Evolutionary conservation across 2,888 invertebrate genomes (phyloP), one percentile per base, ranked within the genome.

Genomic region (Maniola hyperantus): DNA sequence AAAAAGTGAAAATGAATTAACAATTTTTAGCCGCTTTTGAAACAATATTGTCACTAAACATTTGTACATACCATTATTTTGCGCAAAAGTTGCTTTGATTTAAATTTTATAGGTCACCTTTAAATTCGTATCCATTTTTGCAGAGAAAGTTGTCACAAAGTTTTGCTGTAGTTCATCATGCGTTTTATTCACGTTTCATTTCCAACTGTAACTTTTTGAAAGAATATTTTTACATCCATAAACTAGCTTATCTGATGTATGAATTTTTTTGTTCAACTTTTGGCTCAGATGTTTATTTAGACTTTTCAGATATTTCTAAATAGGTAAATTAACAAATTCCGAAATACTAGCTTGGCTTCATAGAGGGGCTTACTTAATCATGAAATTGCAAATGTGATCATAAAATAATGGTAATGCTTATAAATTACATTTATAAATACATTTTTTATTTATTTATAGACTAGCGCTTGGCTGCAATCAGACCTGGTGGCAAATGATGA

Each of bases 101-200:
- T 63, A 55, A 59, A 42, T 65, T 70, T 59, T 55, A 65, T 57
- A 55, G 63, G 50, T 63, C 36, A 26, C 60, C 26, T 63, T 68
- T 64, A 48, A 69, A 69, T 67, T 70, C 54, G 54, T 60, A 54
- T 54, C 59, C 63, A 67, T 70, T 67, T 64, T 67, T 63, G 44
- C 65, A 54, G 54, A 36, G 62, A 63, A 65, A 67, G 33, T 70
- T 65, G 51, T 15, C 51, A 48, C 63, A 57, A 70, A 70, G 36
- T 68, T 70, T 66, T 39, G 68, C 68, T 66, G 64, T 68, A 70
- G 70, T 66, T 70, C 65, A 63, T 68, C 70, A 68, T 64, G 59
- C 64, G 70, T 61, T 67, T 70, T 70, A 68, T 68, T 70, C 68
- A 60, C 65, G 54, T 69, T 69, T 60, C 60, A 60, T 66, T 67